phyloP scores from a whole-genome alignment of 2,888 invertebrate genomes.

The Cataglyphis rosenhaueri region DNA sequence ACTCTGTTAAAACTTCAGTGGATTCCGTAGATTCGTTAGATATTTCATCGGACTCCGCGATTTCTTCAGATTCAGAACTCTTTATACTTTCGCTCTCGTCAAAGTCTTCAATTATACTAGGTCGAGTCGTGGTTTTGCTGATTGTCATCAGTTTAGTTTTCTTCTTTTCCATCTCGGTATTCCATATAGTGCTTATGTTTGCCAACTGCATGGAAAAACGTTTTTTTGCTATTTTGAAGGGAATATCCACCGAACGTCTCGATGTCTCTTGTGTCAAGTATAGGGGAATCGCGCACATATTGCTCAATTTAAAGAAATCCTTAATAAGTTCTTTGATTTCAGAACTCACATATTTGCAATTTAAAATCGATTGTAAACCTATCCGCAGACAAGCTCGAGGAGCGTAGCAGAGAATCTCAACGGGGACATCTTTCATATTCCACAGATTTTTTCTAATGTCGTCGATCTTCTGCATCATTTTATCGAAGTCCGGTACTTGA shows the following conservation, averaged over 20 bases:
- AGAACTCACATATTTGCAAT: slow-evolving; percentile 39
- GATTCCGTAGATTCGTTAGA: background rate
- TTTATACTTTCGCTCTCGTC: too few species aligned
- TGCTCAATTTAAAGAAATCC: slow-evolving; percentile 36
- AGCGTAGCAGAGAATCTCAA: slow-evolving; percentile 58
- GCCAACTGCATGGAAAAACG: background rate
- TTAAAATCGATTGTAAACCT: slow-evolving; percentile 50
- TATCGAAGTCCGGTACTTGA: slow-evolving; percentile 9
- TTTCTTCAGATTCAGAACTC: background rate
- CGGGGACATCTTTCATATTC: slow-evolving; percentile 45
- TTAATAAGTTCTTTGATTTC: slow-evolving; percentile 36
- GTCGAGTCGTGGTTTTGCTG: background rate
- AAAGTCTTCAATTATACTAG: too few species aligned
- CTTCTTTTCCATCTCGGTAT: background rate
- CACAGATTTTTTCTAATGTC: slow-evolving; percentile 28
- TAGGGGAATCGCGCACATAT: slow-evolving; percentile 54
- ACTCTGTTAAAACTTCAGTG: background rate
- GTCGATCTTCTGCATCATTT: slow-evolving; percentile 50
- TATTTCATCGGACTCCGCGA: background rate
- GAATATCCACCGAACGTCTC: slow-evolving; percentile 16
- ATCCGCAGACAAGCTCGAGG: slow-evolving; percentile 58
- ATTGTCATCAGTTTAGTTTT: background rate
- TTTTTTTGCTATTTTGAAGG: background rate
- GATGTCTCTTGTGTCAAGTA: slow-evolving; percentile 61
- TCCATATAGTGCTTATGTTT: background rate